Conservation (phyloP, 2,113 vertebrate genomes). For the Ptilonorhynchus violaceus region DNA sequence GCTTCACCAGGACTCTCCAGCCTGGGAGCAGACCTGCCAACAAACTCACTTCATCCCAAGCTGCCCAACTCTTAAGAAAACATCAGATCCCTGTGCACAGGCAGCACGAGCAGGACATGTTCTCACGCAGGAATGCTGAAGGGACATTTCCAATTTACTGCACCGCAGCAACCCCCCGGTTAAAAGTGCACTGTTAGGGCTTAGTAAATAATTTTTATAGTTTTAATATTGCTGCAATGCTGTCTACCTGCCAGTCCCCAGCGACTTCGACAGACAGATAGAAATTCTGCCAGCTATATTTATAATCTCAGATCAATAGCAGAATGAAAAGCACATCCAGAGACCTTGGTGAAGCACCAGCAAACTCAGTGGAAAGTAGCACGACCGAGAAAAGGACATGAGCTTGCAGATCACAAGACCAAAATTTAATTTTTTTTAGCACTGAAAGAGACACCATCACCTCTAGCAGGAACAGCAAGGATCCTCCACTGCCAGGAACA, state of each 20-base stretch:
- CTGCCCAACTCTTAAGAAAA: not conserved
- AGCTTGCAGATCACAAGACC: not conserved
- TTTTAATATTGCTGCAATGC: not conserved
- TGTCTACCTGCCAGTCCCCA: not conserved
- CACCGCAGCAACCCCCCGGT: not conserved
- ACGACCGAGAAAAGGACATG: not conserved
- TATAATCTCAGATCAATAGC: conserved; percentile 26
- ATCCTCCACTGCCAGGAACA: not conserved
- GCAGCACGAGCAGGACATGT: not conserved
- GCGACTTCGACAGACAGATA: not conserved
- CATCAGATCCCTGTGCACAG: not conserved
- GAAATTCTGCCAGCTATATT: conserved; percentile 1
- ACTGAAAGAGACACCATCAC: not conserved
- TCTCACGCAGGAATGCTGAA: not conserved
- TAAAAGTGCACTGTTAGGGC: not conserved
- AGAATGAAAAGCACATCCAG: conserved; percentile 2
- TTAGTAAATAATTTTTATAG: not conserved
- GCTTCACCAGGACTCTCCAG: not conserved
- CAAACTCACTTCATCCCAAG: not conserved
- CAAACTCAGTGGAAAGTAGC: not conserved
- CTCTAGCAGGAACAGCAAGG: not conserved
- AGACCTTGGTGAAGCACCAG: not conserved
- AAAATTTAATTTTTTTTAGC: not conserved
- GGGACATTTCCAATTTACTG: not conserved
- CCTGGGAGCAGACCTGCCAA: not conserved